Base-by-base conservation (phyloP, 1,140 invertebrate species). In the Heliothis subflexa region DNA sequence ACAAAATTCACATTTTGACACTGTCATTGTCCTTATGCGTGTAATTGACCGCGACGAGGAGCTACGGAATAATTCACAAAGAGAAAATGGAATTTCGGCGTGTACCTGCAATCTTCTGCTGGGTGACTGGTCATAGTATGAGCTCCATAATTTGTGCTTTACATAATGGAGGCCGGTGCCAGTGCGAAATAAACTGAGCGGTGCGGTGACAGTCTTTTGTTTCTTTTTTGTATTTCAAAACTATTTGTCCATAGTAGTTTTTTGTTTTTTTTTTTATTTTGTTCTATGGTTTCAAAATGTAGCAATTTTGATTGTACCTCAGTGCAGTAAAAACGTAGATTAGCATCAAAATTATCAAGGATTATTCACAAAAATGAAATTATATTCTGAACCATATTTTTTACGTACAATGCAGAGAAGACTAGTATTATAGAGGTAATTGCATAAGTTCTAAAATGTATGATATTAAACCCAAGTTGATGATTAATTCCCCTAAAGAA, bases 101-200 rank as follows among this genome's bases (percentile, higher is more conserved):
- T 47, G 62, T 77, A 77, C 71, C 55, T 83, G 81, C 80, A 84
- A 84, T 83, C 81, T 84, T 76, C 71, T 61, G 62, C 33, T 78
- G 81, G 59, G 70, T 78, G 77, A 79, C 79, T 83, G 83, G 77
- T 79, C 74, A 12, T 78, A 68, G 79, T 75, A 84, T 82, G 79
- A 83, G 80, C 81, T 83, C 81, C 83, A 85, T 82, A 84, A 85
- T 87, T 84, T 82, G 77, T 49, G 21, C 40, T 74, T 75, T 62
- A 16, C 45, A 40, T 59, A 11, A 14, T 49, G 11, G 9, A 25
- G 0, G 14, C 14, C 9, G 16, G 40, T 50, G 25, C 21, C 21
- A 54, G 25, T 55, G 50, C n/a, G 28, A 13, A n/a, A 33, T 71
- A 14, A 71, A 52, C 1, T 16, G n/a, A 13, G 62, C 13, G 1